Conservation (phyloP, 2,888 invertebrate species). For the Brachypterus glaber region DNA sequence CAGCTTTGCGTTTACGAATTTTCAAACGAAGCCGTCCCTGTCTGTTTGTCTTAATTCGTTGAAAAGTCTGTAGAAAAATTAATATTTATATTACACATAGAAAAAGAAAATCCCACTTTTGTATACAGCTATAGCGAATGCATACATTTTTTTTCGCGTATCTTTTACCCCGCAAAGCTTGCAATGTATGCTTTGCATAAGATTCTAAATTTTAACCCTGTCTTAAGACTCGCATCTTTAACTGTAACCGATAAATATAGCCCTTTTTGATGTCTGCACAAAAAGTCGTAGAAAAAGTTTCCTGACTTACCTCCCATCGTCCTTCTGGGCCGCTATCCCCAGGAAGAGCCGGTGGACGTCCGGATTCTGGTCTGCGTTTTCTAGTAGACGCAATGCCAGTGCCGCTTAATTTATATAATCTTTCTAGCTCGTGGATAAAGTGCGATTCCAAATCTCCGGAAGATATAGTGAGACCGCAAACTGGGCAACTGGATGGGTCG, state of each 20-base stretch:
- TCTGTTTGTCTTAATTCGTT: slow-evolving; percentile 59
- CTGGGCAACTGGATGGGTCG: slow-evolving; percentile 50
- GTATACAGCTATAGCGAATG: too few species aligned
- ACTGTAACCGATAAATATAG: too few species aligned
- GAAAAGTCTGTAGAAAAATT: slow-evolving; percentile 48
- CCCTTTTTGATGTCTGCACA: not conserved
- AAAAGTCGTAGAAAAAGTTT: slow-evolving; percentile 1
- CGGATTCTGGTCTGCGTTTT: slow-evolving; percentile 38
- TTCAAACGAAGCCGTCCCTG: slow-evolving; percentile 58
- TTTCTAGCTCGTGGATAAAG: slow-evolving; percentile 59
- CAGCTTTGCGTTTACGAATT: slow-evolving; percentile 55
- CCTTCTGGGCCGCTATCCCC: slow-evolving; percentile 48
- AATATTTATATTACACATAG: not conserved
- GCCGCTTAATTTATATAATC: slow-evolving; percentile 52
- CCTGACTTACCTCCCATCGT: slow-evolving; percentile 52
- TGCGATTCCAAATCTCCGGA: slow-evolving; percentile 59
- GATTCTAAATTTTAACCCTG: too few species aligned
- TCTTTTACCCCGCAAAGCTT: too few species aligned
- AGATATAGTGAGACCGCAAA: slow-evolving; percentile 58
- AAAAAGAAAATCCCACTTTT: not conserved
- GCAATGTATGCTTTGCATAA: too few species aligned
- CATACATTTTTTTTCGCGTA: too few species aligned
- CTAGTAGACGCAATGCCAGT: slow-evolving; percentile 41
- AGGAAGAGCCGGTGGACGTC: slow-evolving; percentile 37
- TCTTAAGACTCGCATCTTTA: too few species aligned